phyloP scores from a whole-genome alignment of 2,888 invertebrate genomes.

The Leptodirus hochenwartii region DNA sequence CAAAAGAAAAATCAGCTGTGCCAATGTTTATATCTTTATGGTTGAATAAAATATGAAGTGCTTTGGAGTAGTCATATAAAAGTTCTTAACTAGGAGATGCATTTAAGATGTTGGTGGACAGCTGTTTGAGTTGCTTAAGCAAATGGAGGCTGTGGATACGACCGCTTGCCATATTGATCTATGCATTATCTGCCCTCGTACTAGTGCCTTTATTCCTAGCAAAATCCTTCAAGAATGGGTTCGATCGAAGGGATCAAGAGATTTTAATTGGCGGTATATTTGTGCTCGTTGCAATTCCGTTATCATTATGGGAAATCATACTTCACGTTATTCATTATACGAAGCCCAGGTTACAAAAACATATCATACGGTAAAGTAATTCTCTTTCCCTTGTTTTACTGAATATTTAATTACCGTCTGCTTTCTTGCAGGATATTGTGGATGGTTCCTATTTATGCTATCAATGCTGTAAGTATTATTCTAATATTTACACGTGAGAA shows the following conservation, averaged over 20 bases:
- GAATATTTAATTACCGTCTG: no score
- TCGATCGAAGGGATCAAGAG: constrained; percentile 61
- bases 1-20: no score
- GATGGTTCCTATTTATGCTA: constrained; percentile 96
- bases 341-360: constrained; percentile 79
- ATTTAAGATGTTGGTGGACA: constrained; percentile 19
- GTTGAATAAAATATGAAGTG: no score
- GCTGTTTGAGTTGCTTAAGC: constrained; percentile 21
- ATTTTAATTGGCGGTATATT: constrained; percentile 79
- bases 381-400: neutral
- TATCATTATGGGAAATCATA: constrained; percentile 87
- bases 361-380: constrained; percentile 62
- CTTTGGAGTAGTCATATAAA: neutral
- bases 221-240: constrained; percentile 63
- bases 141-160: constrained; percentile 81
- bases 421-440: constrained; percentile 74
- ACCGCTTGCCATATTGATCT: constrained; percentile 62
- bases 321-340: constrained; percentile 89
- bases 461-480: constrained; percentile 63
- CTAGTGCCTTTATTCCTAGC: constrained; percentile 69
- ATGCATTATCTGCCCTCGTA: constrained; percentile 63
- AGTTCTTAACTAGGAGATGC: neutral
- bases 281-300: constrained; percentile 75
- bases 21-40: no score
- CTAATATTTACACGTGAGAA: neutral